Conservation (phyloP, 92 coral and sea anemone genomes). For the Epizoanthus ramosus region DNA sequence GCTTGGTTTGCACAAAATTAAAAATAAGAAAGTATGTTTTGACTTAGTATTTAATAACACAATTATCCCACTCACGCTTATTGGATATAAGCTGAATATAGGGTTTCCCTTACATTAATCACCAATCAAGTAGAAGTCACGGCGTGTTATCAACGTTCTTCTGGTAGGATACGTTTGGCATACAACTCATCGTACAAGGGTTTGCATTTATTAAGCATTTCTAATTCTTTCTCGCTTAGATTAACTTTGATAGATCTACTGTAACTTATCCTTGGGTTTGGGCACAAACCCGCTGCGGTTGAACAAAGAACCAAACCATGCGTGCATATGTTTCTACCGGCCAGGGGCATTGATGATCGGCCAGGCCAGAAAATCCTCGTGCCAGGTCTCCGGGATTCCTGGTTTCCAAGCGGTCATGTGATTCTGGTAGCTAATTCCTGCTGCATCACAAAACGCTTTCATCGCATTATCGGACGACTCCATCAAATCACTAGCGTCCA, state of each 20-base stretch:
- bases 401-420: neutral
- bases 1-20: no score
- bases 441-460: slow-evolving; percentile 1
- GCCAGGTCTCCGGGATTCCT: neutral
- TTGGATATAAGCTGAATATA: no score
- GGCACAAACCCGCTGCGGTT: neutral
- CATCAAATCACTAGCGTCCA: neutral
- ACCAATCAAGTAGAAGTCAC: no score
- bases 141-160: neutral
- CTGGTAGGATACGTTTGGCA: neutral
- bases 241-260: neutral
- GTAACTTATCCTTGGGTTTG: neutral
- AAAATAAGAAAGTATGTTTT: no score
- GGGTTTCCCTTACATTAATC: no score
- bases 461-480: neutral
- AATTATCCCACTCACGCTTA: no score
- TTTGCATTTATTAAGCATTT: neutral
- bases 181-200: slow-evolving; percentile 6
- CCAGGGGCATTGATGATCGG: neutral
- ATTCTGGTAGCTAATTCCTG: neutral
- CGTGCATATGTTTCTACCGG: neutral
- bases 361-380: slow-evolving; percentile 2
- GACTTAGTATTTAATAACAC: no score
- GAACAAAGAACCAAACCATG: neutral
- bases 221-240: neutral